Evolutionary conservation across 2,888 invertebrate genomes (phyloP), one percentile per base, ranked within the genome.

Genomic region (Habrosyne pyritoides): DNA sequence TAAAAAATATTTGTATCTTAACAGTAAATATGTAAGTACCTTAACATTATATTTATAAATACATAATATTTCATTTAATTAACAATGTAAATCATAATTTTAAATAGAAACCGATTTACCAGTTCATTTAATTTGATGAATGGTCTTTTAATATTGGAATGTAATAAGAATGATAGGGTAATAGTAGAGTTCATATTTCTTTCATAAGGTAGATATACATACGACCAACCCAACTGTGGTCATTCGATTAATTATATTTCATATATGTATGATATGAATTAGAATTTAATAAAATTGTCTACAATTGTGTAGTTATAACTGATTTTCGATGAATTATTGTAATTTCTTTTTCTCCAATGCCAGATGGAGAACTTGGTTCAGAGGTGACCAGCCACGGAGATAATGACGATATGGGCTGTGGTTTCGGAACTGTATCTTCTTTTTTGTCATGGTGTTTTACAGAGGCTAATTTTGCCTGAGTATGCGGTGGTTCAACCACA

Each of bases 371-470:
- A 58, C 94, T 93, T 21, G 95, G 94, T 74, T 96, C 96, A 12
- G 95, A 95, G 33, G 95, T 94, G 42, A 97, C 97, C 62, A 97
- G 89, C 97, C 97, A 97, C 0, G 97, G 97, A 3, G 96, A 96
- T 3, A 96, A 90, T 80, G 96, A 96, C 59, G 94, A 94, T 73
- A 95, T 89, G 22, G 94, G 93, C 61, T 94, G 94, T 30, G 93
- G 87, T 66, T 93, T 93, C 10, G 94, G 94, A 59, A 93, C 82
- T 42, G 90, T 81, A 65, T 93, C 90, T 79, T 86, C 93, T 73
- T 84, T 93, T 75, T 83, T 93, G 83, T 87, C 93, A 74, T 73
- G 83, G 75, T 86, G 92, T 87, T 93, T 94, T 63, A 77, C 87
- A 68, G 86, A 84, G 21, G 83, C 80, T 55, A 88, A 61, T 69